These are phyloP conservation scores for Cygnus buccinator DNA, from an alignment of 2,113 vertebrate species.

Conservation along the genomic window DNA sequence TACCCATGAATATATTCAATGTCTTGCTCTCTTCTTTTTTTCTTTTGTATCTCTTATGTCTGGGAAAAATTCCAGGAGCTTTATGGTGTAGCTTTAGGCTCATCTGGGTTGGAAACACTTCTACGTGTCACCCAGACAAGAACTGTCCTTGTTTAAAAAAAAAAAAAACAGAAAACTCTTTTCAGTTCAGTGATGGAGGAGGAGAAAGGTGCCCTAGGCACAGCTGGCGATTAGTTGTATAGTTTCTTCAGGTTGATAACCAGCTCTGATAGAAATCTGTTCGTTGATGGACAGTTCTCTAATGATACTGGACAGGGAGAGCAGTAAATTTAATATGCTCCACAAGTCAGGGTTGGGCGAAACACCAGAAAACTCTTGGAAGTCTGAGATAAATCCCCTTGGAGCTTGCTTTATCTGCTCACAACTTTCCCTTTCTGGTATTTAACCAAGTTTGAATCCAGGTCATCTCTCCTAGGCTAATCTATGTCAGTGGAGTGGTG, in stretches of 20 bases:
- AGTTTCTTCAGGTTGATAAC: constrained; percentile 4
- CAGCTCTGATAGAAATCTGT: not conserved
- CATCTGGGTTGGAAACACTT: not conserved
- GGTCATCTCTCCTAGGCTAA: not conserved
- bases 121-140: not conserved
- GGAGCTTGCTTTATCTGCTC: constrained; percentile 24
- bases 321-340: constrained; percentile 15
- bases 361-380: constrained; percentile 25
- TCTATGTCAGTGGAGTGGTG: not conserved
- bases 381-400: constrained; percentile 24
- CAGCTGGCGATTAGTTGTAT: not conserved
- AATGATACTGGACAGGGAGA: not conserved
- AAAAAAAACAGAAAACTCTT: not conserved
- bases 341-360: not conserved
- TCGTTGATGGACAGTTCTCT: constrained; percentile 12
- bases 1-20: not conserved
- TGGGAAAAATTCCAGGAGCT: not conserved
- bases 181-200: not conserved
- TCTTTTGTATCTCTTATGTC: not conserved
- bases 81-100: not conserved
- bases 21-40: not conserved
- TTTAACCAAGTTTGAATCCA: not conserved
- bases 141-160: not conserved
- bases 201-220: not conserved
- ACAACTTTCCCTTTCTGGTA: not conserved